Conservation (phyloP, 2,113 vertebrate genomes). For the Willisornis vidua region DNA sequence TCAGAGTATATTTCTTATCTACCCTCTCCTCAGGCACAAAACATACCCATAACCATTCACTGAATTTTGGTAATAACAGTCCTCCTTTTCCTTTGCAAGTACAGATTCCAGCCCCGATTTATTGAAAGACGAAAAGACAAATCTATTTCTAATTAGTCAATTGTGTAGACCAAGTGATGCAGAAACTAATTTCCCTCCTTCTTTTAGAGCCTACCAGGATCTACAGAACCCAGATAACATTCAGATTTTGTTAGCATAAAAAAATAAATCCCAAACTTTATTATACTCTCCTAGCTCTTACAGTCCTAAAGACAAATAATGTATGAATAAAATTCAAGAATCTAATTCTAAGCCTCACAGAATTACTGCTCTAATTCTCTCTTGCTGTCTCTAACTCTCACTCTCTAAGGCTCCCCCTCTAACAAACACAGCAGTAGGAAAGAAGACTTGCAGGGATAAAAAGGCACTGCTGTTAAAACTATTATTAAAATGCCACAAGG, state of each 20-base stretch:
- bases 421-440: constrained; percentile 17
- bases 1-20: background rate
- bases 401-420: background rate
- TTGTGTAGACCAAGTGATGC: constrained; percentile 21
- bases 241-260: background rate
- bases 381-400: background rate
- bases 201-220: background rate
- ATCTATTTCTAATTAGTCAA: constrained; percentile 13
- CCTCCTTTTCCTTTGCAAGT: constrained; percentile 2
- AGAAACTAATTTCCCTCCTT: constrained; percentile 46
- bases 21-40: background rate
- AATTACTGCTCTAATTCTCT: constrained; percentile 22
- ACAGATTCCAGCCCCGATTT: background rate
- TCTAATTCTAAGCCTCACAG: constrained; percentile 26
- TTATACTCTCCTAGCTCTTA: background rate
- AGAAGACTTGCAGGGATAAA: constrained; percentile 48
- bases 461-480: constrained; percentile 27
- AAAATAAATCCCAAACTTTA: constrained; percentile 28
- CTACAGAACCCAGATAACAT: constrained; percentile 29
- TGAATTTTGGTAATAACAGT: background rate
- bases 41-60: background rate
- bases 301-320: background rate
- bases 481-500: constrained; percentile 57
- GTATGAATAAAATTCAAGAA: background rate
- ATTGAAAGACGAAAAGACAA: constrained; percentile 23